Conservation (phyloP, 1,140 invertebrate species). For the Cydia pomonella region DNA sequence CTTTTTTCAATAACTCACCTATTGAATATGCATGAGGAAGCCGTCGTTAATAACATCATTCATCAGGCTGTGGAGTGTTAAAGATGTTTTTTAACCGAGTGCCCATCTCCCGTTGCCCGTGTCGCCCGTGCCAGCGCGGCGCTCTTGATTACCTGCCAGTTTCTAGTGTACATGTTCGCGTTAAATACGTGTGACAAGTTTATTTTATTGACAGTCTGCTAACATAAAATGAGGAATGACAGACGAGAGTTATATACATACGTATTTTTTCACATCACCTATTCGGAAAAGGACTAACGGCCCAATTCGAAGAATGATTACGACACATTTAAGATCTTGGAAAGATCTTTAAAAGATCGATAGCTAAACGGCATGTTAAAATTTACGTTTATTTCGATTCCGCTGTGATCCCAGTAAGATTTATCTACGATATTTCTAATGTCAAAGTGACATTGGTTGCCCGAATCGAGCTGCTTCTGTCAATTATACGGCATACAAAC, state of each 20-base stretch:
- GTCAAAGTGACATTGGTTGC: too few species aligned
- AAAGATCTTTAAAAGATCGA: too few species aligned
- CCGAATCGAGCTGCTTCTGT: too few species aligned
- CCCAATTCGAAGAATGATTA: too few species aligned
- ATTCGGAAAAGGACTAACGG: too few species aligned
- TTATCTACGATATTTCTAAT: too few species aligned
- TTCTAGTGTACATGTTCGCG: conserved; percentile 52
- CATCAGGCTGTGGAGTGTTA: conserved; percentile 56
- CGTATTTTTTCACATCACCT: too few species aligned
- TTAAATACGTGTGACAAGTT: conserved; percentile 42
- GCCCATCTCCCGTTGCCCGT: conserved; percentile 43
- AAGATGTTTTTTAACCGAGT: conserved; percentile 48
- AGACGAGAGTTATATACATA: background rate
- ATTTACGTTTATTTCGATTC: too few species aligned
- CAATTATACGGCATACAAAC: too few species aligned
- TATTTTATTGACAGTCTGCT: conserved; percentile 37
- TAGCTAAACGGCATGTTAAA: too few species aligned
- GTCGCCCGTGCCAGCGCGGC: conserved; percentile 34
- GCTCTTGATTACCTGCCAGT: conserved; percentile 54
- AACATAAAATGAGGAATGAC: background rate
- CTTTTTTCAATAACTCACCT: conserved; percentile 69
- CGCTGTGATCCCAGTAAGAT: too few species aligned
- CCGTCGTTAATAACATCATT: conserved; percentile 56
- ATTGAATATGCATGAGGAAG: conserved; percentile 65
- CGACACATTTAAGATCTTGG: too few species aligned